phyloP scores from a whole-genome alignment of 1,140 invertebrate species.

The Paracyclopina nana region DNA sequence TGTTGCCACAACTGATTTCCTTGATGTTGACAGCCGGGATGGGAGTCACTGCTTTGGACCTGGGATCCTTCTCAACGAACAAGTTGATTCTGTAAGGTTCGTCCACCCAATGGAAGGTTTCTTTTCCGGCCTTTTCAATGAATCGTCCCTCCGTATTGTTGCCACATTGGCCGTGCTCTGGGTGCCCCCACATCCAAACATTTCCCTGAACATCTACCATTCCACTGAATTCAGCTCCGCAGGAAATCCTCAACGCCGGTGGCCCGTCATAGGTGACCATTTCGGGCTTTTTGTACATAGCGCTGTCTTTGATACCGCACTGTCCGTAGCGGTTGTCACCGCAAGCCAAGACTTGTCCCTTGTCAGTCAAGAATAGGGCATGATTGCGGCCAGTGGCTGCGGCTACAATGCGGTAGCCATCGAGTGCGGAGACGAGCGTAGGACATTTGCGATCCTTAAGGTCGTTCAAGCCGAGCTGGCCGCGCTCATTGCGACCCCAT shows the following conservation, averaged over 20 bases:
- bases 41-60: slow-evolving; percentile 61
- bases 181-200: slow-evolving; percentile 71
- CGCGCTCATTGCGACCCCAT: slow-evolving; percentile 39
- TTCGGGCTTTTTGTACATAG: slow-evolving; percentile 42
- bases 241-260: slow-evolving; percentile 36
- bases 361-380: slow-evolving; percentile 63
- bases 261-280: slow-evolving; percentile 27
- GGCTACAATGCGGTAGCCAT: slow-evolving; percentile 54
- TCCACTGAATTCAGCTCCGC: slow-evolving; percentile 76
- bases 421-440: slow-evolving; percentile 46
- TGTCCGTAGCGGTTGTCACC: slow-evolving; percentile 80
- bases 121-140: slow-evolving; percentile 66
- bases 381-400: slow-evolving; percentile 70
- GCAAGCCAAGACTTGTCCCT: slow-evolving; percentile 60
- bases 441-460: slow-evolving; percentile 41
- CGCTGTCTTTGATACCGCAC: slow-evolving; percentile 58
- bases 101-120: slow-evolving; percentile 63
- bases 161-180: slow-evolving; percentile 73
- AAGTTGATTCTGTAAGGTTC: slow-evolving; percentile 58
- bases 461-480: slow-evolving; percentile 33
- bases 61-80: slow-evolving; percentile 58
- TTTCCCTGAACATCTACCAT: slow-evolving; percentile 69
- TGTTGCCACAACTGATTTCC: slow-evolving; percentile 69
- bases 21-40: slow-evolving; percentile 67
- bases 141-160: slow-evolving; percentile 86